Percentiles rank a stretch among this genome's conserved stretches.
These are phyloP conservation scores for Myrmecobius fasciatus DNA, from an alignment of 2,113 vertebrate species.

Conservation along the genomic window DNA sequence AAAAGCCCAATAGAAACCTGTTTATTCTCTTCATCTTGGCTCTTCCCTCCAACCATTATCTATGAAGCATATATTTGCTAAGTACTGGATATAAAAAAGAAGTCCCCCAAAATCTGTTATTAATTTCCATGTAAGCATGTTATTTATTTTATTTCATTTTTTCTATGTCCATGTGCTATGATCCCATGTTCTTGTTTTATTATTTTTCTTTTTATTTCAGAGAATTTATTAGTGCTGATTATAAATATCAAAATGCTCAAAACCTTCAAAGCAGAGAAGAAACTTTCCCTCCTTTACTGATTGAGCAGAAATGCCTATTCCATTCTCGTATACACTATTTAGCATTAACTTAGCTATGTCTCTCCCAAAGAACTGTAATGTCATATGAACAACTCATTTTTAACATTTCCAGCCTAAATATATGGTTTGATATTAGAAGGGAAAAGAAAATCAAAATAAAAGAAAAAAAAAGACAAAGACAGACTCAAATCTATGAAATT, in stretches of 20 bases:
- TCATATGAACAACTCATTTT: neutral
- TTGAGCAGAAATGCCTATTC: neutral
- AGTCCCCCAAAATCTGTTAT: neutral
- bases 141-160: neutral
- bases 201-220: neutral
- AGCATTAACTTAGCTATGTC: neutral
- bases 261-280: neutral
- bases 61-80: neutral
- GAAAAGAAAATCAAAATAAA: neutral
- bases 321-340: neutral
- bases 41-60: neutral
- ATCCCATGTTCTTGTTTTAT: neutral
- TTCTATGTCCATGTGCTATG: neutral
- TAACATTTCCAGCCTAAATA: neutral
- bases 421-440: neutral
- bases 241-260: neutral
- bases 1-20: neutral
- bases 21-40: too few relatives aligned
- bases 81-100: rapidly evolving
- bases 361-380: neutral
- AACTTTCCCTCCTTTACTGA: neutral
- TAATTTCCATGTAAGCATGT: neutral
- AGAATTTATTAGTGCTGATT: neutral
- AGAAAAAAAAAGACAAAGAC: neutral
- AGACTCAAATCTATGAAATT: neutral